phyloP scores from a whole-genome alignment of 2,888 invertebrate genomes.

The Dendrolimus houi region DNA sequence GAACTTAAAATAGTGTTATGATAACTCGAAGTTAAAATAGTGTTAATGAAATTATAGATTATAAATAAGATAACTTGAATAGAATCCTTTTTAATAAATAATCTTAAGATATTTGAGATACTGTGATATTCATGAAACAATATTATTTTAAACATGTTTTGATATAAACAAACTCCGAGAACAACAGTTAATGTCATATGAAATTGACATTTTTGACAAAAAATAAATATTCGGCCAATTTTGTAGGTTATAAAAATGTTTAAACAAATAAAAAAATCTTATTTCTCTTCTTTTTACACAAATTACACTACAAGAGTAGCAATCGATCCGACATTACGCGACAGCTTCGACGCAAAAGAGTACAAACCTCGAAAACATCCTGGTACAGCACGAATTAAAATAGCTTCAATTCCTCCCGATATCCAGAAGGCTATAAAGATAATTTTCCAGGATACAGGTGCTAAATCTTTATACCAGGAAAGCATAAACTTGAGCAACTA shows the following conservation, averaged over 20 bases:
- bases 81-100: too few relatives aligned
- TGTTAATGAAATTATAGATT: too few relatives aligned
- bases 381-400: conserved; percentile 76
- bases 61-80: too few relatives aligned
- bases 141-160: too few relatives aligned
- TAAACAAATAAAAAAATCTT: conserved; percentile 40
- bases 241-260: conserved; percentile 46
- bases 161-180: too few relatives aligned
- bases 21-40: too few relatives aligned
- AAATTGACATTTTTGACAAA: background rate
- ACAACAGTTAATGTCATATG: conserved; percentile 6
- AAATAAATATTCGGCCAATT: background rate
- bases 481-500: conserved; percentile 75
- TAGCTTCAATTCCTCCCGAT: conserved; percentile 76
- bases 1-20: too few relatives aligned
- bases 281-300: conserved; percentile 25
- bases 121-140: background rate
- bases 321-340: conserved; percentile 65
- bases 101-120: too few relatives aligned
- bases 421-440: conserved; percentile 75
- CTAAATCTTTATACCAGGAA: conserved; percentile 72
- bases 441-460: conserved; percentile 75
- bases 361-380: conserved; percentile 84
- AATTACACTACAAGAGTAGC: conserved; percentile 57
- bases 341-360: conserved; percentile 65